Evolutionary conservation across 2,797 vertebrate species (phyloP), one percentile per base, ranked within the genome.

Genomic region (Bufotes viridis): DNA sequence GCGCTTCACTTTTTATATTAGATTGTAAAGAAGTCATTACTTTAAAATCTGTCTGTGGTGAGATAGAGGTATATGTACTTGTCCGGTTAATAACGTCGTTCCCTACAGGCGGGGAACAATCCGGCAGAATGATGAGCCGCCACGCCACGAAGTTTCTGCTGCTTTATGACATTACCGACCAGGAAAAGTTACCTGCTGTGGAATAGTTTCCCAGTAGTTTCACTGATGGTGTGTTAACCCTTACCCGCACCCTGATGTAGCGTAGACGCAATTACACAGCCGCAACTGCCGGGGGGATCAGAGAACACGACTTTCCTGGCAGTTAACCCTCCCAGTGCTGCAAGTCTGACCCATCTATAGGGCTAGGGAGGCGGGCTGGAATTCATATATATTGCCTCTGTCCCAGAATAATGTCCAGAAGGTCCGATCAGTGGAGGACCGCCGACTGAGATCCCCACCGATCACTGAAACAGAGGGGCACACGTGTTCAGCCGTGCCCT

Each of bases 11-110:
- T 60, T 42, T 84, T 74, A 72, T 84, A 84, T 84, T 72, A 60
- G 67, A 72, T 58, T 84, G 82, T 84, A 84, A 74, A 84, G 82
- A 84, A 84, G 69, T 72, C 82, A 74, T 72, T 74, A 74, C 82
- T 84, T 42, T 74, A 84, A 74, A 24, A 84, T 22, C 67, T 84
- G 57, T 84, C 82, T 58, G 63, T 2, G 26, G 34, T 24, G 65
- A 74, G 67, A 78, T 65, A 34, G 57, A 85, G 72, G 58, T 22
- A 67, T 78, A 67, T 78, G 74, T 78, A 61, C 60, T 78, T 78
- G 58, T 78, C 49, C 58, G 7, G 60, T 78, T 65, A 67, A 67
- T 85, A 78, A 65, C 78, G 84, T 67, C 58, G 34, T 85, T 78
- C 58, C 60, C 60, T 67, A 42, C 53, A 74, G 69, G 60, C 69